phyloP scores from a whole-genome alignment of 2,113 vertebrate species.

The Mola mola region DNA sequence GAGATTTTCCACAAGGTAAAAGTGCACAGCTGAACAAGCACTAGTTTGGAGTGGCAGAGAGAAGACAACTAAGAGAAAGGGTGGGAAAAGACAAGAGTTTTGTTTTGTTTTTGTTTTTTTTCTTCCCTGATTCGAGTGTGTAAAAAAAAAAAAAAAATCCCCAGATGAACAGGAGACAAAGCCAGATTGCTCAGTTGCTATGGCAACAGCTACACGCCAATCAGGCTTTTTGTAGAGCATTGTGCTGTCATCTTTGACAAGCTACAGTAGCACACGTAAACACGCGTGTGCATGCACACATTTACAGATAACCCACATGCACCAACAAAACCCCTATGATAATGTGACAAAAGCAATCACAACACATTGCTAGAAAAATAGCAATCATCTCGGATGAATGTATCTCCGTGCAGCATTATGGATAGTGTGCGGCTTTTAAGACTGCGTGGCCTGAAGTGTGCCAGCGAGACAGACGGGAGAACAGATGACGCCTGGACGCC shows the following conservation, averaged over 20 bases:
- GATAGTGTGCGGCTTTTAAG: constrained; percentile 16
- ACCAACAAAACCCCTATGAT: constrained; percentile 8
- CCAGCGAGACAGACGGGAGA: constrained; percentile 46
- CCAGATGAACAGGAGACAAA: constrained; percentile 55
- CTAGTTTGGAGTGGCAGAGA: constrained; percentile 28
- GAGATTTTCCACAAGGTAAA: constrained; percentile 13
- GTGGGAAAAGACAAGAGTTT: neutral
- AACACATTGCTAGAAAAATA: constrained; percentile 25
- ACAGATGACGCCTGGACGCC: constrained; percentile 61
- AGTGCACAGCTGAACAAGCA: neutral
- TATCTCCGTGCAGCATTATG: neutral
- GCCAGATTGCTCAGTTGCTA: constrained; percentile 72
- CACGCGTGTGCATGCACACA: constrained; percentile 1
- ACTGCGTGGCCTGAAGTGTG: constrained; percentile 19
- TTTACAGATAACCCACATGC: constrained; percentile 12
- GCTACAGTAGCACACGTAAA: constrained; percentile 10
- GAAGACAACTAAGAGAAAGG: constrained; percentile 12
- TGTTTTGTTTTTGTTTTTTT: neutral
- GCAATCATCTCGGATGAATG: constrained; percentile 48
- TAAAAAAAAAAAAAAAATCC: constrained; percentile 10
- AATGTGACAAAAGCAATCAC: constrained; percentile 32
- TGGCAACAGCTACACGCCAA: constrained; percentile 67
- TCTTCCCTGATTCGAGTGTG: neutral
- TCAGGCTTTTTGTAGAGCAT: constrained; percentile 60
- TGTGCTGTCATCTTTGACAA: constrained; percentile 57